These are phyloP conservation scores for Salticus scenicus DNA, from an alignment of 2,888 invertebrate species.

Conservation along the genomic window DNA sequence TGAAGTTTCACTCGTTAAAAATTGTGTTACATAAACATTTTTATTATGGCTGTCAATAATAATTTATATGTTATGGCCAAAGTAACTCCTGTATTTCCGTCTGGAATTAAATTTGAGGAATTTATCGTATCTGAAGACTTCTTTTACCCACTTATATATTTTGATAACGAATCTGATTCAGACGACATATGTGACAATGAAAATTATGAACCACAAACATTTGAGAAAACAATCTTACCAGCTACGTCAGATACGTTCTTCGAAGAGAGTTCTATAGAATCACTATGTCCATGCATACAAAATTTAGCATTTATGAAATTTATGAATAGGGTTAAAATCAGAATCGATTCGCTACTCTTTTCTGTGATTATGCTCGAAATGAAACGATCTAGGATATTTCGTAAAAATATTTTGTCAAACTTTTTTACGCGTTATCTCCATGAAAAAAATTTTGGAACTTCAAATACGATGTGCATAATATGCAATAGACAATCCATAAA, in stretches of 20 bases:
- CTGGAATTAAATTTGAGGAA: not conserved
- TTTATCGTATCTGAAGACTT: slow-evolving; percentile 34
- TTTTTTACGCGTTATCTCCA: not conserved
- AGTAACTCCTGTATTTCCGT: slow-evolving; percentile 29
- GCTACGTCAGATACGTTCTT: not conserved
- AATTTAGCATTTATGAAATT: not conserved
- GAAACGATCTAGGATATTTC: slow-evolving; percentile 40
- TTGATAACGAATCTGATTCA: not conserved
- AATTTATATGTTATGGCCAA: slow-evolving; percentile 25
- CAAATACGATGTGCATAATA: slow-evolving; percentile 7
- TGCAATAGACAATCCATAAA: slow-evolving; percentile 17
- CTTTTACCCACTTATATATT: not conserved
- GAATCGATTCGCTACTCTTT: slow-evolving; percentile 41
- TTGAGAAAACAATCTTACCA: too few species aligned
- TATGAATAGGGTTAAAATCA: slow-evolving; percentile 23
- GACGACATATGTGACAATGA: not conserved
- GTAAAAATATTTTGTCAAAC: slow-evolving; percentile 27
- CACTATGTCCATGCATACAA: not conserved
- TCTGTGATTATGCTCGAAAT: slow-evolving; percentile 41
- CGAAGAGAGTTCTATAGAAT: not conserved
- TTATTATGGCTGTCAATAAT: not conserved
- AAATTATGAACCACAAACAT: not conserved
- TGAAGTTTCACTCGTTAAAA: too few species aligned
- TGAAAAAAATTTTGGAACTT: not conserved
- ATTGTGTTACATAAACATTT: too few species aligned